phyloP scores from a whole-genome alignment of 2,888 invertebrate genomes.

The Physocephala rufipes region DNA sequence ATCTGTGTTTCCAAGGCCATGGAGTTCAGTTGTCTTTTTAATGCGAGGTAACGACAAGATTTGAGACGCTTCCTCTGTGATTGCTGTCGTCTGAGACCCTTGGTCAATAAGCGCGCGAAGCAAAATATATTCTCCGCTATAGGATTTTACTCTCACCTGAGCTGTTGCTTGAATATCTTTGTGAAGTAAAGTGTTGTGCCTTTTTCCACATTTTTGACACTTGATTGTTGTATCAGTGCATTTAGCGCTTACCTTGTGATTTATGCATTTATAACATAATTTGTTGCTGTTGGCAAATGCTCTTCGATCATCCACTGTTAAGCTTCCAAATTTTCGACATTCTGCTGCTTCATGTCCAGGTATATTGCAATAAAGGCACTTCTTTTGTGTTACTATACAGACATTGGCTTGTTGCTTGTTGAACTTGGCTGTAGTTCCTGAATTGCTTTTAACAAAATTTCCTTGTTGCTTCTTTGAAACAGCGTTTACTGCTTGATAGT shows the following conservation, averaged over 20 bases:
- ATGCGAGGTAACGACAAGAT: slow-evolving; percentile 17
- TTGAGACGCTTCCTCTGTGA: slow-evolving; percentile 27
- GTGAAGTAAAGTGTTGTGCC: slow-evolving; percentile 14
- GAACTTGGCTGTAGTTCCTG: background rate
- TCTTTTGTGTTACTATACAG: background rate
- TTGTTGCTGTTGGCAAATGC: slow-evolving; percentile 3
- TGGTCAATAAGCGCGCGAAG: slow-evolving; percentile 24
- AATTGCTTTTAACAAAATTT: background rate
- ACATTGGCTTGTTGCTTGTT: slow-evolving; percentile 2
- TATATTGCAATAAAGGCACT: slow-evolving; percentile 3
- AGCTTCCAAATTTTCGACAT: background rate
- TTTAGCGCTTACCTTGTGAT: slow-evolving; percentile 8
- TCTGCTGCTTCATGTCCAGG: background rate
- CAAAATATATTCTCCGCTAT: slow-evolving; percentile 20
- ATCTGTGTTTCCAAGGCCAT: slow-evolving; percentile 23
- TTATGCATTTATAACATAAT: background rate
- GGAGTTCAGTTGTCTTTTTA: slow-evolving; percentile 24
- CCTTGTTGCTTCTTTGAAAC: background rate
- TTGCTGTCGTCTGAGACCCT: slow-evolving; percentile 30
- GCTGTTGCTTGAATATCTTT: slow-evolving; percentile 1
- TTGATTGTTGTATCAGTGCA: background rate
- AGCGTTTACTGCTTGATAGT: background rate
- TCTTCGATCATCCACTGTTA: background rate
- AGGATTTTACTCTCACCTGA: background rate
- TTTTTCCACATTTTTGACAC: slow-evolving; percentile 10